phyloP scores from a whole-genome alignment of 2,797 vertebrate species.

The Perodicticus potto region DNA sequence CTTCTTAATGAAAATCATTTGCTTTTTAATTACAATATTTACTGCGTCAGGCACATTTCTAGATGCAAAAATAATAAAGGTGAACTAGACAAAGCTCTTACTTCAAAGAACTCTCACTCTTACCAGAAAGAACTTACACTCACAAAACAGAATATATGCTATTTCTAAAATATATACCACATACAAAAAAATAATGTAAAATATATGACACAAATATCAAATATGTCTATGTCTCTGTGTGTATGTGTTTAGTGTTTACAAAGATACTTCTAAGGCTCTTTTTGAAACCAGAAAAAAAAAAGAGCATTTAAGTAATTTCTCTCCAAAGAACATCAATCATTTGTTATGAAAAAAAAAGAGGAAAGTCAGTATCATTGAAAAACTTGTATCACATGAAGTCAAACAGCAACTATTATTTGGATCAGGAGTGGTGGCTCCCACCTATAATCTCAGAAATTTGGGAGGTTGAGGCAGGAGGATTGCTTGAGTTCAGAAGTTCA shows the following conservation, averaged over 20 bases:
- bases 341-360: constrained; percentile 18
- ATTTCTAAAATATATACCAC: background rate
- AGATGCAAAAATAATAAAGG: background rate
- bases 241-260: background rate
- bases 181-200: constrained; percentile 1
- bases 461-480: background rate
- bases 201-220: constrained; percentile 2
- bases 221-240: background rate
- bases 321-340: background rate
- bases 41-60: background rate
- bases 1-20: background rate
- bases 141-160: background rate
- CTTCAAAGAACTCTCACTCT: background rate
- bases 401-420: constrained; percentile 30
- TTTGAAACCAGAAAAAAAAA: constrained; percentile 23
- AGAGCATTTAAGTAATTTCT: background rate
- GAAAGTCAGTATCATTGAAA: constrained; percentile 37
- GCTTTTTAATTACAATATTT: background rate
- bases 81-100: background rate
- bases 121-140: background rate
- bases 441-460: background rate
- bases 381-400: background rate
- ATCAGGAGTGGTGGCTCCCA: background rate
- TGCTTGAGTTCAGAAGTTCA: background rate
- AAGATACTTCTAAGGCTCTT: background rate